Evolutionary conservation across 2,113 vertebrate species (phyloP), one percentile per base, ranked within the genome.

Genomic region (Actenoides hombroni): DNA sequence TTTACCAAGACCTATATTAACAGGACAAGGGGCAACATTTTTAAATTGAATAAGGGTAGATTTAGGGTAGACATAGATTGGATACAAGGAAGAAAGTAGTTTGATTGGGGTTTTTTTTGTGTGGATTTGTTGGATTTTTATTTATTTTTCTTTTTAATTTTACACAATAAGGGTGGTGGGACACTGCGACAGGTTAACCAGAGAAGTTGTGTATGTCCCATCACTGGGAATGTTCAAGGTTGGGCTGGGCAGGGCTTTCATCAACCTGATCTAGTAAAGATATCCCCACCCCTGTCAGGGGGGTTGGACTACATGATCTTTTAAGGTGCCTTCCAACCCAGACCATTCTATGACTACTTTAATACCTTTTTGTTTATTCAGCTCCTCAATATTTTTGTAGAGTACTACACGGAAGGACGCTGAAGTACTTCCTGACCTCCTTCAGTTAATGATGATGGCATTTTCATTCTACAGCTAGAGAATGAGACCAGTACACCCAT

Each of bases 231-330:
- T 13, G 4, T 10, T 86, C 1, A 6, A 21, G 6, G 3, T 4
- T 2, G 1, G 19, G 14, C 6, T 53, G 6, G 13, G 18, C 11
- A 57, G 46, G 26, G 19, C 7, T 76, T 49, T 21, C 16, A 49
- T 9, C 10, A 67, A 46, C 14, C 39, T 40, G 8, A 25, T 60
- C 20, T 40, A 44, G 44, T 51, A 10, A 13, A 65, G 2, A 2
- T 18, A 4, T 31, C 16, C 6, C 39, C 77, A 10, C 1, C 9
- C 0, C 0, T 8, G 13, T 13, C 31, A 57, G 19, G 5, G 3
- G 12, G 3, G 2, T 24, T 44, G 15, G 35, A 44, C 11, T 20
- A 57, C 5, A 17, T 6, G 4, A 67, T 25, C 31, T 73, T n/a
- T 81, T 70, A 63, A 68, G 16, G 3, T 16, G 5, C 2, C 2